These are phyloP conservation scores for Danaus chrysippus DNA, from an alignment of 2,888 invertebrate species.

Conservation along the genomic window DNA sequence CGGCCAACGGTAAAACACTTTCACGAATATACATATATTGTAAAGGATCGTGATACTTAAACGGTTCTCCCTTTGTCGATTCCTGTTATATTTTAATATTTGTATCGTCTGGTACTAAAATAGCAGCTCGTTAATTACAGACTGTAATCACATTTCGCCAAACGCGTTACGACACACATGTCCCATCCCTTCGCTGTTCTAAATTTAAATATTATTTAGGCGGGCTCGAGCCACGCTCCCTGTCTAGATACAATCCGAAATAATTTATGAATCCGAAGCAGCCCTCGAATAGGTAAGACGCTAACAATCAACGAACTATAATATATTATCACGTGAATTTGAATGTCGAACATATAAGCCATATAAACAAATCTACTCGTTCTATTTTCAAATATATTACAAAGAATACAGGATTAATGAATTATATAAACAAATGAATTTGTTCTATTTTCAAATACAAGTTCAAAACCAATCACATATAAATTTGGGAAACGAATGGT, in stretches of 20 bases:
- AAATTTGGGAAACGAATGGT: no score
- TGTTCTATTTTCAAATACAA: no score
- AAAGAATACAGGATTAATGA: no score
- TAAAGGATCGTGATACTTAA: slow-evolving; percentile 57
- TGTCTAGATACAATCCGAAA: slow-evolving; percentile 66
- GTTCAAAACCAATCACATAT: no score
- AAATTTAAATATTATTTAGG: slow-evolving; percentile 74
- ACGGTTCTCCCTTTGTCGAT: slow-evolving; percentile 30
- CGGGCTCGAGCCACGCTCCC: slow-evolving; percentile 65
- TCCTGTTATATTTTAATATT: slow-evolving; percentile 50
- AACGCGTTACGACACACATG: slow-evolving; percentile 77
- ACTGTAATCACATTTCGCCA: slow-evolving; percentile 79
- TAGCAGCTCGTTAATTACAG: slow-evolving; percentile 74
- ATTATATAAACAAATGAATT: no score
- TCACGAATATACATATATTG: slow-evolving; percentile 72
- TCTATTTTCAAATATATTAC: no score
- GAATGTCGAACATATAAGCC: background rate
- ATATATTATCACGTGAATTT: slow-evolving; percentile 10
- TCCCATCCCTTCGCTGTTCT: slow-evolving; percentile 78
- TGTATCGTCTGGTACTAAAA: slow-evolving; percentile 61
- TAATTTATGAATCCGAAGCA: slow-evolving; percentile 63
- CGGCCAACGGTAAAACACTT: slow-evolving; percentile 75
- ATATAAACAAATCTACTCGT: no score
- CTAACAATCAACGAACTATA: slow-evolving; percentile 20
- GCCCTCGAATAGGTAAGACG: slow-evolving; percentile 25